Percentiles rank a stretch among this genome's conserved stretches.
Evolutionary conservation across 2,113 vertebrate species (phyloP).

Genomic region (Alligator sinensis): DNA sequence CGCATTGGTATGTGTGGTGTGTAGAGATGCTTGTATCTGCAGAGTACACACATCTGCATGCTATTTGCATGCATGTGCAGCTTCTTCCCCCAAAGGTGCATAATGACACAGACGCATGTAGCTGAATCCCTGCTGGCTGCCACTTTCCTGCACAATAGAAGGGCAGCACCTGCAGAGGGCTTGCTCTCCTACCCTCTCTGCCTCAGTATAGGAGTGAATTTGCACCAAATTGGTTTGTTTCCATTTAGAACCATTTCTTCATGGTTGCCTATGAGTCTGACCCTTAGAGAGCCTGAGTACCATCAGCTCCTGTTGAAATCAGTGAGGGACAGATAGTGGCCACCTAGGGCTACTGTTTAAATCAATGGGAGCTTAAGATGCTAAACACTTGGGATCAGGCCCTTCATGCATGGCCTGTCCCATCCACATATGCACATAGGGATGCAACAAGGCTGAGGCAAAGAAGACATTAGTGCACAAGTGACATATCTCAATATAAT

Average conservation of each 20-base stretch:
- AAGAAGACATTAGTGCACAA: constrained; percentile 71
- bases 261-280: not conserved
- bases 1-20: accelerated
- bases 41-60: accelerated
- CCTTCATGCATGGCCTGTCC: accelerated
- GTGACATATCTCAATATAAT: constrained; percentile 84
- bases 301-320: not conserved
- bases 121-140: not conserved
- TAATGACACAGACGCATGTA: not conserved
- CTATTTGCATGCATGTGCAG: accelerated
- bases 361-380: not conserved
- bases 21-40: not conserved
- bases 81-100: not conserved
- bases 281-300: not conserved
- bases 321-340: accelerated
- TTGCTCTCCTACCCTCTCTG: not conserved
- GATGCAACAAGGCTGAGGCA: not conserved
- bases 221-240: not conserved
- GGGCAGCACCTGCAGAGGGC: not conserved
- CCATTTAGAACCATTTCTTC: not conserved
- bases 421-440: accelerated
- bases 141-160: accelerated
- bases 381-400: not conserved
- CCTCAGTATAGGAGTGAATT: not conserved
- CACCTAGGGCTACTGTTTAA: accelerated